These are phyloP conservation scores for Leuciscus waleckii DNA, from an alignment of 2,797 vertebrate genomes.

Conservation along the genomic window DNA sequence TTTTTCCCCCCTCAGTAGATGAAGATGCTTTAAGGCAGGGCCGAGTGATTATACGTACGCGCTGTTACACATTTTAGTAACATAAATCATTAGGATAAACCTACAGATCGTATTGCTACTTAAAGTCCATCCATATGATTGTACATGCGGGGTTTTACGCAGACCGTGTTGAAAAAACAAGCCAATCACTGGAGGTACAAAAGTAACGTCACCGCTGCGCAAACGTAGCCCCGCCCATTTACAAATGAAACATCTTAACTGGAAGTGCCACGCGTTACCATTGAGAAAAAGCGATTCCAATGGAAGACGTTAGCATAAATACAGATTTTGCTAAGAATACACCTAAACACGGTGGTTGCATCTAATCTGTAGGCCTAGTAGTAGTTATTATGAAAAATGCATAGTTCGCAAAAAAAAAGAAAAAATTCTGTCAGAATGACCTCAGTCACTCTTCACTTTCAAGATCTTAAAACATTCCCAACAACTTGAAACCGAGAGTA, in stretches of 20 bases:
- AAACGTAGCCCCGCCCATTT: conserved; percentile 70
- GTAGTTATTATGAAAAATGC: neutral
- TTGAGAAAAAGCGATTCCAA: conserved; percentile 22
- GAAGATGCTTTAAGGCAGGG: conserved; percentile 76
- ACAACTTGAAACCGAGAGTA: neutral
- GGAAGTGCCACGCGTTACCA: conserved; percentile 82
- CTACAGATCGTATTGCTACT: fast-evolving
- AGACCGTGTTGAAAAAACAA: conserved; percentile 47
- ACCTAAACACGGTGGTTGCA: neutral
- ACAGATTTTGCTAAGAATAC: neutral
- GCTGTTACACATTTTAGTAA: conserved; percentile 46
- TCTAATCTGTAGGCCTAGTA: neutral
- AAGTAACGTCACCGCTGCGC: conserved; percentile 64
- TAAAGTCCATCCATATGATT: neutral
- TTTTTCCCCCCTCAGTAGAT: conserved; percentile 56
- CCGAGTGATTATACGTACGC: conserved; percentile 34
- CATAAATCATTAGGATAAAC: conserved; percentile 57
- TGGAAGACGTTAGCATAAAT: neutral
- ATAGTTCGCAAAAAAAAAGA: neutral
- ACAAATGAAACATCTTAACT: conserved; percentile 55
- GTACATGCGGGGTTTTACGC: conserved; percentile 52
- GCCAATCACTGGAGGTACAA: conserved; percentile 50
- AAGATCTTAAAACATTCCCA: neutral
- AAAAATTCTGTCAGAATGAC: neutral
- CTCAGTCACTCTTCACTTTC: neutral